These are phyloP conservation scores for Aphidius gifuensis DNA, from an alignment of 1,140 invertebrate species.

Conservation along the genomic window DNA sequence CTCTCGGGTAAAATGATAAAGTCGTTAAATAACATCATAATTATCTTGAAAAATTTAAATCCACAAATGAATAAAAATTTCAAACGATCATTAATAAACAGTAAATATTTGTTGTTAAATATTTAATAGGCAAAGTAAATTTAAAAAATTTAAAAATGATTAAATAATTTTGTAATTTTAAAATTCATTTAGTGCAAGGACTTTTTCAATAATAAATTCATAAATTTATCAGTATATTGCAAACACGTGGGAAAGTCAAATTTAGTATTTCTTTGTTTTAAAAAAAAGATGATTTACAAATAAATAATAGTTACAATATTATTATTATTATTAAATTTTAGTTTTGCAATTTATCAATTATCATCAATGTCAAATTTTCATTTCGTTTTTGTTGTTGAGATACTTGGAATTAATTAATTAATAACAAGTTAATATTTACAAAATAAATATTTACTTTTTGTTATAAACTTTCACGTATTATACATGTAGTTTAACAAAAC, in stretches of 20 bases:
- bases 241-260: slow-evolving; percentile 17
- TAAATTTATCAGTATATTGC: neutral
- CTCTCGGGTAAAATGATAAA: no score
- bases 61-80: neutral
- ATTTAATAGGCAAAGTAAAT: no score
- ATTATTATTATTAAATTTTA: neutral
- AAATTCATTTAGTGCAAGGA: slow-evolving; percentile 36
- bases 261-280: neutral
- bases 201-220: slow-evolving; percentile 31
- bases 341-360: neutral
- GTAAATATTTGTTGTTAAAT: no score
- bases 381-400: neutral
- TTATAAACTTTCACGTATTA: no score
- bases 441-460: no score
- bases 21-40: no score
- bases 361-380: neutral
- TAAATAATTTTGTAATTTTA: slow-evolving; percentile 35
- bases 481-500: no score
- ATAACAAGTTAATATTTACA: no score
- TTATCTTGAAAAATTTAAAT: neutral
- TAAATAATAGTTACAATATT: neutral
- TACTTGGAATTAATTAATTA: no score
- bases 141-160: neutral
- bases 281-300: neutral
- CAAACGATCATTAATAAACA: neutral